Evolutionary conservation across 2,888 invertebrate genomes (phyloP).

Genomic region (Trachelus tabidus): DNA sequence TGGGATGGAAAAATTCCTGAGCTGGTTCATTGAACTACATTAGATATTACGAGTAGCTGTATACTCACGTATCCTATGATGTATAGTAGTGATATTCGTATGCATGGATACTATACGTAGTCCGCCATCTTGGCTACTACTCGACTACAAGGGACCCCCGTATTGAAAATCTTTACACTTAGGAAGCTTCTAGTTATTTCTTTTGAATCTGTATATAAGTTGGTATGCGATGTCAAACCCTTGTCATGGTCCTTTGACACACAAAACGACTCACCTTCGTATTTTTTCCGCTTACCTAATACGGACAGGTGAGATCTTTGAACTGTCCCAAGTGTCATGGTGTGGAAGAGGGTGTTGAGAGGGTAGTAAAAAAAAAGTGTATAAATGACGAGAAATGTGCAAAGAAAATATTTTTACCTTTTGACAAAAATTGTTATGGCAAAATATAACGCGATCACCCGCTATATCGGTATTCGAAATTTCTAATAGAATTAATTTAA

Average conservation of each 20-base stretch:
- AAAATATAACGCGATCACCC: background rate
- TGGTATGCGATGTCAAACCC: background rate
- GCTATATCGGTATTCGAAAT: background rate
- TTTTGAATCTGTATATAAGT: background rate
- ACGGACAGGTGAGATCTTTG: background rate
- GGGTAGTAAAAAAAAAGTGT: background rate
- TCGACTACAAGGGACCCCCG: background rate
- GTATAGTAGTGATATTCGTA: background rate
- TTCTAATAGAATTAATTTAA: background rate
- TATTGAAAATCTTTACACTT: constrained; percentile 1
- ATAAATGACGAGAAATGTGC: background rate
- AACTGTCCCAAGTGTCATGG: background rate
- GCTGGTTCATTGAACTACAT: background rate
- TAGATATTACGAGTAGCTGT: background rate
- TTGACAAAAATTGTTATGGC: background rate
- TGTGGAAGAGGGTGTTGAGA: background rate
- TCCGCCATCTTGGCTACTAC: background rate
- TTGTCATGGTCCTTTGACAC: background rate
- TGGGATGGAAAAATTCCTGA: background rate
- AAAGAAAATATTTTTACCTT: background rate
- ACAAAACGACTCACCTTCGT: background rate
- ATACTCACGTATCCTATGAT: background rate
- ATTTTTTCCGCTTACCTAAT: background rate
- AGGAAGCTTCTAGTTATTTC: constrained; percentile 1
- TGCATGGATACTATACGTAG: background rate